These are phyloP conservation scores for Lepas anatifera DNA, from an alignment of 2,888 invertebrate genomes.

Conservation along the genomic window DNA sequence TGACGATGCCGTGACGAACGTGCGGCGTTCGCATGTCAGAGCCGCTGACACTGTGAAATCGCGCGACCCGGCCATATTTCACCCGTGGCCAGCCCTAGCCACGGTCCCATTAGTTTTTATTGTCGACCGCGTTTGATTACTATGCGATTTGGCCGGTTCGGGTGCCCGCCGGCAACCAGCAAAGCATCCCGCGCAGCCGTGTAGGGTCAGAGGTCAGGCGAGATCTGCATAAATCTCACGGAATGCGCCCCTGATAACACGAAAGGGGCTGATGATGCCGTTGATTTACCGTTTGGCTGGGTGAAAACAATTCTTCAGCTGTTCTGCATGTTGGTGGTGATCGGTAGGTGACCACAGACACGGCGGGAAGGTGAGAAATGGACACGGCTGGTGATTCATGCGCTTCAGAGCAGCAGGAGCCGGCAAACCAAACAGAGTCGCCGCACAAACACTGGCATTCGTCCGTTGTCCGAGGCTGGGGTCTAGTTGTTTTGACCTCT, in stretches of 20 bases:
- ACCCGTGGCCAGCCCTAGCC: neutral
- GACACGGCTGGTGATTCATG: too few relatives aligned
- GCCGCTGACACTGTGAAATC: neutral
- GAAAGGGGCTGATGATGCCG: constrained; percentile 5
- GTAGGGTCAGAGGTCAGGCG: neutral
- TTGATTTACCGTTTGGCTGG: neutral
- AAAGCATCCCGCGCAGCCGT: neutral
- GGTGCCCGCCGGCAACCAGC: neutral
- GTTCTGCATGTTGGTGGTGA: neutral
- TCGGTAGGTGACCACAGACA: too few relatives aligned
- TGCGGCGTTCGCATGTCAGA: neutral
- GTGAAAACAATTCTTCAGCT: neutral
- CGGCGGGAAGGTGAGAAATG: too few relatives aligned
- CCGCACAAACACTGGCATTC: too few relatives aligned
- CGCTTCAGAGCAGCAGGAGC: too few relatives aligned
- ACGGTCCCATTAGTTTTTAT: neutral
- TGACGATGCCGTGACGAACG: too few relatives aligned
- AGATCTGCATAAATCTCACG: constrained; percentile 5
- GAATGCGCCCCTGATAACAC: constrained; percentile 6
- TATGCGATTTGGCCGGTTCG: neutral
- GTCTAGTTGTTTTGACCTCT: too few relatives aligned
- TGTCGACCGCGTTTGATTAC: constrained; percentile 2
- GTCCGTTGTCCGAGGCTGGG: too few relatives aligned
- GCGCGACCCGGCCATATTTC: neutral
- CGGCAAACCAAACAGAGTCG: too few relatives aligned